Evolutionary conservation across 2,113 vertebrate genomes (phyloP).

Genomic region (Platichthys stellatus): DNA sequence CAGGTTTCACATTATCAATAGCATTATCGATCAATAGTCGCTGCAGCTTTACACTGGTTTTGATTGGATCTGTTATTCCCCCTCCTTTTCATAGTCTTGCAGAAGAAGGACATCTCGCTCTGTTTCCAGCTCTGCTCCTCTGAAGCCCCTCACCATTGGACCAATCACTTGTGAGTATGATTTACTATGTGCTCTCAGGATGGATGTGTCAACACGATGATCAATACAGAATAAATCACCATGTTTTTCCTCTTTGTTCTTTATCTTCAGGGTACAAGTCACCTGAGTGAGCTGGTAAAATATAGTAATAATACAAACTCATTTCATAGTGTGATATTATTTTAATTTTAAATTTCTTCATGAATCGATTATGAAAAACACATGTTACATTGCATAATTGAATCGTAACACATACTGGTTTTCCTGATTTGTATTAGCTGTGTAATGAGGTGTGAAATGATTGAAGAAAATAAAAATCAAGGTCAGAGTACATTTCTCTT

Average conservation of each 20-base stretch:
- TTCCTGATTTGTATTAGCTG: neutral
- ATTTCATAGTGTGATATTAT: neutral
- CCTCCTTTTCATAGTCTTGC: neutral
- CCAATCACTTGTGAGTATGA: constrained; percentile 65
- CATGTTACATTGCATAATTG: neutral
- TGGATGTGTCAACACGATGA: constrained; percentile 7
- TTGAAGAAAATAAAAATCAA: constrained; percentile 2
- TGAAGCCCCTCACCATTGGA: constrained; percentile 45
- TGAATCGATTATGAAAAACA: too few relatives aligned
- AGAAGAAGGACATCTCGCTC: constrained; percentile 25
- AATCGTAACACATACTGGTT: neutral
- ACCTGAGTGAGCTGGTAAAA: constrained; percentile 11
- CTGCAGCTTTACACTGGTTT: neutral
- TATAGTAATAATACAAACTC: neutral
- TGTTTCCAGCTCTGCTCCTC: constrained; percentile 30
- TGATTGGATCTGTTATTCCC: too few relatives aligned
- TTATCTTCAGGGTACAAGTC: constrained; percentile 40
- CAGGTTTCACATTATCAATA: neutral
- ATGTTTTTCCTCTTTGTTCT: constrained; percentile 7
- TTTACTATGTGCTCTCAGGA: neutral
- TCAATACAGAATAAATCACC: constrained; percentile 60
- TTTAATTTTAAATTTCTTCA: too few relatives aligned
- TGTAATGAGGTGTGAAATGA: neutral
- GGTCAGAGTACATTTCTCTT: neutral
- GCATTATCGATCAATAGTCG: neutral